Evolutionary conservation across 2,113 vertebrate genomes (phyloP), one percentile per base, ranked within the genome.

Genomic region (Lathamus discolor): DNA sequence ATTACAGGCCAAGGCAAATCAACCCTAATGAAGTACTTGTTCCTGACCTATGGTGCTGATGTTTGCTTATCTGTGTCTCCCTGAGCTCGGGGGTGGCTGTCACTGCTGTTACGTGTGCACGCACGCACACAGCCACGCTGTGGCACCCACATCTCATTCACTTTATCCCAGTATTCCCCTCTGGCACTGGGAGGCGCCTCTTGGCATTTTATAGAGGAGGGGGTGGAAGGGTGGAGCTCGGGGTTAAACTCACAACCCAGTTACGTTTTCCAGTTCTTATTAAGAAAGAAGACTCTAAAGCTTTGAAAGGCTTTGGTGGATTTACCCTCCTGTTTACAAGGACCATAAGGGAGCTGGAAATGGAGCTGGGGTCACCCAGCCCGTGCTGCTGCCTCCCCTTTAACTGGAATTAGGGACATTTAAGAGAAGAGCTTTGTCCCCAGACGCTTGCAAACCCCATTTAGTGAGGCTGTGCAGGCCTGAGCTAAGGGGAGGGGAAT

Each of bases 401-500:
- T n/a, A 28, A 28, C 7, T 4, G 43, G 16, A 41, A 41, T 37
- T 10, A 15, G 67, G 49, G 61, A 9, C 33, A 39, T 17, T 5
- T 3, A 19, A 29, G 31, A 20, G 55, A 29, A 37, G 57, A 16
- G 44, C 29, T 54, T 31, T 69, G 63, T 19, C 27, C 28, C 15
- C 1, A 1, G 15, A 3, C 6, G 0, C n/a, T 33, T 51, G 57
- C 49, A 54, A 18, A 19, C 22, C 22, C 15, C 17, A 15, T 27
- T 57, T 5, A 3, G 37, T 2, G 6, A 6, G 61, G 48, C 22
- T 17, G 17, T 17, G 1, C 8, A 41, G 41, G 27, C 33, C 13
- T 43, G 51, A 13, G 0, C 2, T 37, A 16, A 28, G 0, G 28
- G 4, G 9, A 17, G 41, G 22, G 31, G 20, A 28, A 25, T 17